Evolutionary conservation across 2,113 vertebrate genomes (phyloP), one percentile per base, ranked within the genome.

Genomic region (Sardina pilchardus): DNA sequence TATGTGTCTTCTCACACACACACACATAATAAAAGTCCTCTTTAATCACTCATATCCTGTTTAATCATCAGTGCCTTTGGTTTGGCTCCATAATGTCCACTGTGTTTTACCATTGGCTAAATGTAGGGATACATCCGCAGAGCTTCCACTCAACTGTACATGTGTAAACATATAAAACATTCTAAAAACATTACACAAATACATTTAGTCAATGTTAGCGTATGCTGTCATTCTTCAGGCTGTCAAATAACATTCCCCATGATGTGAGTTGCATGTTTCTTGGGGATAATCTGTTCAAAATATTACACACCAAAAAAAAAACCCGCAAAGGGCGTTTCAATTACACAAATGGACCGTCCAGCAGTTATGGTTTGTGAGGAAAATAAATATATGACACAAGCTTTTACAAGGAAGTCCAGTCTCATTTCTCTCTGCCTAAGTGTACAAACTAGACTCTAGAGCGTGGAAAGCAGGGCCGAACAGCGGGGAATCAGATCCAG

Each of bases 31-130:
- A 94, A 92, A 92, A 90, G 88, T 91, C 90, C 87, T 92, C 94
- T 94, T 93, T 94, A 92, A 95, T 95, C 94, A 94, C 92, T 93
- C 93, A 93, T 90, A 92, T 93, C 91, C 91, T 92, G 93, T 92
- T 94, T 95, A 95, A 96, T 95, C 93, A 91, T 93, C 83, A 75
- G 14, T 85, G 91, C 89, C 83, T 81, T 81, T 83, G 89, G 86
- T 82, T 90, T 50, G 88, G 86, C 84, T 90, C 83, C 84, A 85
- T 85, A 78, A 5, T 39, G 71, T 78, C 71, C 26, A 34, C 63
- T 71, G 71, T 78, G 71, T 39, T 78, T 78, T 14, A 78, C 71
- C 30, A 34, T 78, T 12, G 30, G 16, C 71, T 78, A 78, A 78
- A 78, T 78, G 71, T 39, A 78, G 71, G 16, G 30, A 14, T 36